Conservation (phyloP, 1,140 invertebrate species). For the Glomeris maerens region DNA sequence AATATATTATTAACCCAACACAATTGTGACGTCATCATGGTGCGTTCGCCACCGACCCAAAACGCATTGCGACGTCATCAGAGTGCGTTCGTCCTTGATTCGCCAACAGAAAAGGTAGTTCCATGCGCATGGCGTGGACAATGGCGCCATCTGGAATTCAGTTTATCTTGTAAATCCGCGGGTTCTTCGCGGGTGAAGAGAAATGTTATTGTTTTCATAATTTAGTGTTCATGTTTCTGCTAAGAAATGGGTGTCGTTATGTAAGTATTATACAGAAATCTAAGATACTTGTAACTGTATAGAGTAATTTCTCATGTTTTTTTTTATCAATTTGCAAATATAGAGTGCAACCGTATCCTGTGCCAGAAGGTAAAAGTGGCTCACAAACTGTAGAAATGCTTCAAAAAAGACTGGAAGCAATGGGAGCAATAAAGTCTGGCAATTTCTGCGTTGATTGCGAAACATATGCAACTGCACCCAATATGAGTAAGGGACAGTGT, state of each 20-base stretch:
- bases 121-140: too few species aligned
- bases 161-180: too few species aligned
- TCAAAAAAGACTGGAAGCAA: conserved; percentile 62
- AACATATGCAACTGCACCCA: conserved; percentile 62
- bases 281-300: background rate
- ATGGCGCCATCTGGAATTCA: too few species aligned
- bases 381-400: conserved; percentile 70
- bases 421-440: conserved; percentile 72
- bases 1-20: too few species aligned
- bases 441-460: conserved; percentile 91
- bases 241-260: conserved; percentile 1
- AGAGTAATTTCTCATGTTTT: background rate
- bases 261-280: background rate
- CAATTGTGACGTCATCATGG: too few species aligned
- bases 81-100: too few species aligned
- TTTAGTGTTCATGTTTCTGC: background rate
- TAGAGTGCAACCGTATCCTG: conserved; percentile 60
- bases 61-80: too few species aligned
- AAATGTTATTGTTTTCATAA: too few species aligned
- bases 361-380: conserved; percentile 70
- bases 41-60: too few species aligned
- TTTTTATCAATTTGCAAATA: conserved; percentile 2
- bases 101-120: too few species aligned
- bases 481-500: conserved; percentile 20
- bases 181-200: too few species aligned